Evolutionary conservation across 2,888 invertebrate species (phyloP).

Genomic region (Agrochola macilenta): DNA sequence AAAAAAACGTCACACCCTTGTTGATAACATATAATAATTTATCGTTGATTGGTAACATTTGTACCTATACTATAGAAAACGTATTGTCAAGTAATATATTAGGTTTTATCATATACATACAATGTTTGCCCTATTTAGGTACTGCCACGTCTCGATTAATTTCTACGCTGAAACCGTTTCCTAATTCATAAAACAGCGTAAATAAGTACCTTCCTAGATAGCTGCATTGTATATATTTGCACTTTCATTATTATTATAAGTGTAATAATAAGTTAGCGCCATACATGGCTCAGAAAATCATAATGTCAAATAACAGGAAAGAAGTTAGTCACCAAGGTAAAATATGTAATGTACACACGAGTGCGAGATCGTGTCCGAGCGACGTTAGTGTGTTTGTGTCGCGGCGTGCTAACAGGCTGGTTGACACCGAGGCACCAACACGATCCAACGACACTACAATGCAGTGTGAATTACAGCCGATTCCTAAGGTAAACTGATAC

Average conservation of each 20-base stretch:
- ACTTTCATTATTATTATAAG: constrained; percentile 17
- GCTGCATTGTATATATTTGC: constrained; percentile 19
- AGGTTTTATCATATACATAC: constrained; percentile 13
- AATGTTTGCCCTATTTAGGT: constrained; percentile 3
- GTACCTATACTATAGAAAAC: neutral
- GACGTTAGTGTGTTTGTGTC: constrained; percentile 85
- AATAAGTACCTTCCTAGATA: neutral
- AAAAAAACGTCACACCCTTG: constrained; percentile 13
- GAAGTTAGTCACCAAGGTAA: constrained; percentile 57
- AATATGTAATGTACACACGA: constrained; percentile 71
- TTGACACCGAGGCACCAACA: constrained; percentile 78
- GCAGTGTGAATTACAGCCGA: constrained; percentile 83
- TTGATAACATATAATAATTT: constrained; percentile 11
- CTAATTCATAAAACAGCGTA: neutral
- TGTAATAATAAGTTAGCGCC: constrained; percentile 38
- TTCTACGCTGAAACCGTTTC: neutral
- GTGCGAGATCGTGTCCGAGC: constrained; percentile 72
- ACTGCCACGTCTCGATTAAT: neutral
- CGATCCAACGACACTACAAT: constrained; percentile 74
- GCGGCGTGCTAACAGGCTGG: constrained; percentile 73
- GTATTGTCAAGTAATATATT: neutral
- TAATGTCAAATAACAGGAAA: constrained; percentile 60
- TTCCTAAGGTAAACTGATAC: constrained; percentile 82
- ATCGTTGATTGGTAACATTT: constrained; percentile 8
- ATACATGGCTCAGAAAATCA: constrained; percentile 58